Base-by-base conservation (phyloP, 2,888 invertebrate genomes). In the Artemia sinica region DNA sequence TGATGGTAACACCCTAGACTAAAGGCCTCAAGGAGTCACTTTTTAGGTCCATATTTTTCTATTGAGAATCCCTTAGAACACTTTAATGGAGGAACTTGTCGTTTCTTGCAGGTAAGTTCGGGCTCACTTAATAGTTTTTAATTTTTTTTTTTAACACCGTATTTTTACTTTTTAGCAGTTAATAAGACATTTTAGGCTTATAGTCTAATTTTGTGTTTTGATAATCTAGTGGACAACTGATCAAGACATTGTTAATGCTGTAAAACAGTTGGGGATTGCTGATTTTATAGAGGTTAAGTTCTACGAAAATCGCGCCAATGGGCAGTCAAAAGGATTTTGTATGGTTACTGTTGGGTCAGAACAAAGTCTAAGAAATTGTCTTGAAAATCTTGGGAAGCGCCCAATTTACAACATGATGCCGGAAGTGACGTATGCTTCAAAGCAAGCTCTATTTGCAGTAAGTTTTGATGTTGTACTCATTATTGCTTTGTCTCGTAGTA, bases 221-320 rank as follows among this genome's bases (percentile, higher is more conserved):
- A 28, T 28, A 28, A 82, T 85, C 72, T 80, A 93, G 95, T 97
- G 95, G 95, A 96, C 95, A 69, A 96, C 94, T 72, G 96, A 94
- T 81, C 91, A 91, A 80, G 95, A 97, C 77, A 87, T 97, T 73
- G 87, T 89, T 68, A 91, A 93, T 80, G 87, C 88, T n/a, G 84
- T 96, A 71, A 84, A 85, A 68, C 87, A 88, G 73, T 83, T 91
- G 74, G 96, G 96, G 67, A 89, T 96, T 8, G 84, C 83, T 69
- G 97, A 98, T 80, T 88, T 98, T 76, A 84, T 94, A 75, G 98
- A 99, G 78, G 94, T 98, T 52, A 97, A 97, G 80, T 99, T 98
- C 81, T 96, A 96, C 81, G 98, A 98, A 80, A 98, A 98, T 81
- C 85, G 97, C 75, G 89, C 94, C 51, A 97, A 97, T 81, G 97